phyloP scores from a whole-genome alignment of 2,888 invertebrate species.

The Agonopterix alstromeriana region DNA sequence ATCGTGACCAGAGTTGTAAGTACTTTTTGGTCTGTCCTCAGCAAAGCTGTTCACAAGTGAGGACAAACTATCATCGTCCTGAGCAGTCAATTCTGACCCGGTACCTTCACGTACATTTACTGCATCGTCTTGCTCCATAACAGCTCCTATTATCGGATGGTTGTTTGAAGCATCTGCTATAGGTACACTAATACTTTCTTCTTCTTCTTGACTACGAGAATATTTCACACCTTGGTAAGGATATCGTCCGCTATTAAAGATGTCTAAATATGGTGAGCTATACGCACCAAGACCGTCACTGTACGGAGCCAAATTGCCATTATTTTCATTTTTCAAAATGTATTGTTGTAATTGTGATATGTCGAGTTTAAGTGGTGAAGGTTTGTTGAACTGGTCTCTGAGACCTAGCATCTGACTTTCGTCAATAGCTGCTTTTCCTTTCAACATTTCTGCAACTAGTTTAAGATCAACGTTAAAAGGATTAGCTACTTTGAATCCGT shows the following conservation, averaged over 20 bases:
- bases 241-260: constrained; percentile 45
- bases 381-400: constrained; percentile 48
- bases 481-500: constrained; percentile 70
- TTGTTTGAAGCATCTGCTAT: constrained; percentile 58
- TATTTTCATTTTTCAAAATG: constrained; percentile 52
- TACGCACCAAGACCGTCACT: constrained; percentile 39
- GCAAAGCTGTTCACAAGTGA: constrained; percentile 22
- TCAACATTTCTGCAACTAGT: constrained; percentile 65
- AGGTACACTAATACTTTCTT: constrained; percentile 56
- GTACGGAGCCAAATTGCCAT: constrained; percentile 29
- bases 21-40: constrained; percentile 40
- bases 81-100: constrained; percentile 38
- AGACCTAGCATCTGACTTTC: constrained; percentile 46
- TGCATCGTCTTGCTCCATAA: constrained; percentile 58
- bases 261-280: constrained; percentile 50
- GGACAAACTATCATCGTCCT: constrained; percentile 34
- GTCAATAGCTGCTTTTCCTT: constrained; percentile 53
- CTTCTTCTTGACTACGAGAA: constrained; percentile 68
- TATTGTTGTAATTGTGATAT: constrained; percentile 54
- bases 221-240: constrained; percentile 66
- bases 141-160: constrained; percentile 69
- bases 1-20: constrained; percentile 31
- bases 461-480: constrained; percentile 71
- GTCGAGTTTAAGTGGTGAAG: constrained; percentile 48
- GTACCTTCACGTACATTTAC: constrained; percentile 39